Evolutionary conservation across 2,797 vertebrate species (phyloP), one percentile per base, ranked within the genome.

Genomic region (Crocodylus rhombifer): DNA sequence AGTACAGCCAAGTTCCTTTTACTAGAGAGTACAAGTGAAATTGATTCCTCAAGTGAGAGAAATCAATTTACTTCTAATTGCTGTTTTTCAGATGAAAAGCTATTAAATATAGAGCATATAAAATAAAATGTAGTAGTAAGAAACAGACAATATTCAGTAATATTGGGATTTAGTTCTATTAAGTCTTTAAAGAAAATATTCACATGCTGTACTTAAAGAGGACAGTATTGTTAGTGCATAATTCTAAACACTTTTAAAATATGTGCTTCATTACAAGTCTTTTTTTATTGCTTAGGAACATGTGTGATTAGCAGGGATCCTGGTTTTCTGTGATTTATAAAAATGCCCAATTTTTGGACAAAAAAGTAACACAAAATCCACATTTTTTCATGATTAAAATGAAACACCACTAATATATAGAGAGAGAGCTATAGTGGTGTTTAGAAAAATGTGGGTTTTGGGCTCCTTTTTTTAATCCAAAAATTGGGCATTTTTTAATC

Each of bases 141-240:
- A 82, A 90, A 82, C 8, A 83, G 36, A 79, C 16, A 82, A 62
- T 65, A 80, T 79, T 28, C 92, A 84, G 74, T 90, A 51, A 20
- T 76, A 2, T 71, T 83, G 87, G 60, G 2, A 76, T 87, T 92
- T 60, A 90, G 21, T 77, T 85, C 62, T 92, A 87, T 88, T 85
- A 92, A 87, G n/a, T 78, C 30, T 82, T 92, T 67, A 56, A 80
- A 81, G 58, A 87, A 94, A 92, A 86, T 69, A 86, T 84, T 94
- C 5, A 77, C 7, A 1, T 61, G 61, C 28, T 91, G 23, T 94
- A 61, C 74, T 89, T 84, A 17, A 56, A 78, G 80, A 95, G 89
- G 93, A 75, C 51, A 91, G 80, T 96, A 86, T 74, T 95, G 64
- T 90, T 96, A 87, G 83, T 90, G 91, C 71, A 26, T 14, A 80